A percentile compares a stretch with the other conserved stretches of the same genome.
Evolutionary conservation across 1,140 invertebrate species (phyloP).

Genomic region (Triops cancriformis): DNA sequence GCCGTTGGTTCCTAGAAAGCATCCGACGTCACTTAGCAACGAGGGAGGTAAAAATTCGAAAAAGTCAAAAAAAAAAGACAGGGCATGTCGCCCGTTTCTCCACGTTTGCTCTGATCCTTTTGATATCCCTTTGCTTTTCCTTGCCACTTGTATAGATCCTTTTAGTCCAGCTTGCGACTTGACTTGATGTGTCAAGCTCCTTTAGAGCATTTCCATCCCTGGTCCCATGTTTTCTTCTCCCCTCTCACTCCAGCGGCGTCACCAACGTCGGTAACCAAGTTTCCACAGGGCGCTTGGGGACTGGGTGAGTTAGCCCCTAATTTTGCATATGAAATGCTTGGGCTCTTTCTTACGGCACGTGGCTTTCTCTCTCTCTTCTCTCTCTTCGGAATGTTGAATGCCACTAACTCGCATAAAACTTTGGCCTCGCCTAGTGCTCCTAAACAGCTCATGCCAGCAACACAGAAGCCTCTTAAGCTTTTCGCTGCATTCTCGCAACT

Average conservation of each 20-base stretch:
- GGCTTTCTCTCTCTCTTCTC: neutral
- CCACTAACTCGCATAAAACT: slow-evolving; percentile 13
- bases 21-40: neutral
- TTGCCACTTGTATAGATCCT: neutral
- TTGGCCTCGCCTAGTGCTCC: neutral
- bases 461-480: slow-evolving; percentile 13
- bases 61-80: neutral
- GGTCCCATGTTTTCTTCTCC: neutral
- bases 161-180: neutral
- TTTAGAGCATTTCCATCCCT: neutral
- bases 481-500: slow-evolving; percentile 9
- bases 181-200: neutral
- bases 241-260: neutral
- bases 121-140: neutral
- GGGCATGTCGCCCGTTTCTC: neutral
- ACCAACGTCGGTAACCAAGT: neutral
- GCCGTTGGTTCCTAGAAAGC: neutral
- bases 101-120: neutral
- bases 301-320: neutral
- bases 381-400: neutral
- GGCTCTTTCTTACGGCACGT: neutral
- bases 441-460: neutral
- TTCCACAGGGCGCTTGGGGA: too few species aligned
- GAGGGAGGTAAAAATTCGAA: too few species aligned
- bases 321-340: neutral